phyloP scores from a whole-genome alignment of 1,140 invertebrate species.

The Stegodyphus mimosarum region DNA sequence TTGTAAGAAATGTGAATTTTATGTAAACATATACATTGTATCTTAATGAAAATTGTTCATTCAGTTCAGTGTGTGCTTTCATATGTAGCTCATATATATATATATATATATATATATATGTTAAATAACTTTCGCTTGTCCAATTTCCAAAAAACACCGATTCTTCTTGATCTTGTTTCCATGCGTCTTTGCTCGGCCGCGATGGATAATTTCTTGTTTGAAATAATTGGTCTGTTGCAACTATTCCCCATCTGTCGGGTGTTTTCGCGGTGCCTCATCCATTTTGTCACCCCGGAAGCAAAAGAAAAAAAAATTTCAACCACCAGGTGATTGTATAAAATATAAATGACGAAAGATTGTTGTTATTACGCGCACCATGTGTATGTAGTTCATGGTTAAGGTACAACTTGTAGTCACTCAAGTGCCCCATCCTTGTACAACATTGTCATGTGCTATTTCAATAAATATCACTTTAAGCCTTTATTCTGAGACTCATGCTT shows the following conservation, averaged over 20 bases:
- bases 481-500: conserved; percentile 12
- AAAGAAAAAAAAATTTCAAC: conserved; percentile 49
- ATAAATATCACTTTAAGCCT: conserved; percentile 62
- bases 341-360: conserved; percentile 48
- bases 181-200: conserved; percentile 18
- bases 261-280: conserved; percentile 52
- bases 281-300: conserved; percentile 49
- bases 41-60: neutral
- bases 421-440: conserved; percentile 62
- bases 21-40: too few relatives aligned
- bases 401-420: conserved; percentile 62
- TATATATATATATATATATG: too few relatives aligned
- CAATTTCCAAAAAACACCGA: neutral
- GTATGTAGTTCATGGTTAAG: conserved; percentile 61
- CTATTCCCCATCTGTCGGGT: conserved; percentile 42
- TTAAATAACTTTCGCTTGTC: too few relatives aligned
- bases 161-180: conserved; percentile 13
- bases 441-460: conserved; percentile 62
- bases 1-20: too few relatives aligned
- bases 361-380: conserved; percentile 60
- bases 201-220: conserved; percentile 34
- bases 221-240: conserved; percentile 59
- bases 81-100: neutral
- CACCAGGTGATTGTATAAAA: conserved; percentile 57
- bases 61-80: neutral